These are phyloP conservation scores for Nowickia ferox DNA, from an alignment of 2,888 invertebrate genomes.

Conservation along the genomic window DNA sequence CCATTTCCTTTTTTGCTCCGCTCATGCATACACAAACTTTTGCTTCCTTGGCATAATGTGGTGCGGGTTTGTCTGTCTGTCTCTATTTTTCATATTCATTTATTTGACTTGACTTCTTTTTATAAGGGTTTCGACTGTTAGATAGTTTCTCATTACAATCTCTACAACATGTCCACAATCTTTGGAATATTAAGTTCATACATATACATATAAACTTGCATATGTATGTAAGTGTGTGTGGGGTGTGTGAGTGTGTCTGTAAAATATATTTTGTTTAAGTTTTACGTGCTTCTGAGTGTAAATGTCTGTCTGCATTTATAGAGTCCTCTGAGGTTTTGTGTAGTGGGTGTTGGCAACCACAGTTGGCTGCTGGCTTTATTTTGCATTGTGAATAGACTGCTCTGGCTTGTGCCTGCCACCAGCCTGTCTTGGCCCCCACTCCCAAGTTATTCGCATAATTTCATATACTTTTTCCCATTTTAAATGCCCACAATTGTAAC, in stretches of 20 bases:
- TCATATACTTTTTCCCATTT: constrained; percentile 22
- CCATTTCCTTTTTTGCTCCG: constrained; percentile 38
- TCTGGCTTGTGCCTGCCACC: neutral
- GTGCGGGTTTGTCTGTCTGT: neutral
- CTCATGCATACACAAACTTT: constrained; percentile 26
- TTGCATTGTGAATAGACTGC: constrained; percentile 22
- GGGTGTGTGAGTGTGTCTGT: neutral
- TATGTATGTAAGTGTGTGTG: neutral
- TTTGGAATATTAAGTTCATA: constrained; percentile 26
- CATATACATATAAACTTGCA: neutral
- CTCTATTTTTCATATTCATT: neutral
- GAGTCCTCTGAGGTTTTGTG: constrained; percentile 55
- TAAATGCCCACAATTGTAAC: constrained; percentile 61
- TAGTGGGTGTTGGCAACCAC: constrained; percentile 76
- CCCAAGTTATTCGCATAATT: constrained; percentile 43
- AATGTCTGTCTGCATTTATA: constrained; percentile 34
- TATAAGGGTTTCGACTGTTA: constrained; percentile 45
- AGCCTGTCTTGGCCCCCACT: neutral
- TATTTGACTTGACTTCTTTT: constrained; percentile 68
- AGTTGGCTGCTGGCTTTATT: constrained; percentile 69
- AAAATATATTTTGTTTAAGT: constrained; percentile 9
- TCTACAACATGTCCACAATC: constrained; percentile 48
- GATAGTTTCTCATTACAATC: constrained; percentile 67
- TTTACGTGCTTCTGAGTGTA: neutral
- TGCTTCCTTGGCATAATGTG: neutral